Evolutionary conservation across 2,888 invertebrate species (phyloP), one percentile per base, ranked within the genome.

Genomic region (Stenodera caucasica): DNA sequence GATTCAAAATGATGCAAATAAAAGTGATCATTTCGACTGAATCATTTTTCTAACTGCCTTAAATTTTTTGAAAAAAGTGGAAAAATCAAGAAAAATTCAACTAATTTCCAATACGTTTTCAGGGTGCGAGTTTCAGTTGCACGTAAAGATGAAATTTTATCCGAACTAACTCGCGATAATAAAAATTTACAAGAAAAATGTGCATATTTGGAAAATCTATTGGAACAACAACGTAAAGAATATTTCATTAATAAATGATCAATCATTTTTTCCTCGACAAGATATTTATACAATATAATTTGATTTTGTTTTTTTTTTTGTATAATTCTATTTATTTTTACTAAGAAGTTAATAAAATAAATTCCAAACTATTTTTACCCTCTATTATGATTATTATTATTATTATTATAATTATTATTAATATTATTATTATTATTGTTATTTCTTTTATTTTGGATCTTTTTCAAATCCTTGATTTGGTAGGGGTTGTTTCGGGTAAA

Each of bases 41-140:
- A 50, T 30, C 49, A 21, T 14, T 35, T 18, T 29, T 33, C 23
- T 18, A n/a, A 23, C 21, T 29, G n/a, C 7, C 32, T 53, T 3
- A 51, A 23, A n/a, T 15, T 53, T 33, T n/a, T n/a, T n/a, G n/a
- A n/a, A n/a, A n/a, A n/a, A n/a, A n/a, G n/a, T n/a, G n/a, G n/a
- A n/a, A n/a, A n/a, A n/a, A n/a, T n/a, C n/a, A n/a, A n/a, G n/a
- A n/a, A n/a, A n/a, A n/a, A n/a, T n/a, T n/a, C n/a, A n/a, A n/a
- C n/a, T n/a, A n/a, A n/a, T n/a, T n/a, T n/a, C n/a, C n/a, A n/a
- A n/a, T n/a, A n/a, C n/a, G n/a, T n/a, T n/a, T 79, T 53, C 72
- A 91, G 92, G 72, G 91, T 94, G 14, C 92, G 91, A 79, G 86
- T 91, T 60, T 90, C 92, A 0, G 87, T 94, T 18, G 88, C 89